Base-by-base conservation (phyloP, 2,888 invertebrate genomes). In the Rotaria socialis region DNA sequence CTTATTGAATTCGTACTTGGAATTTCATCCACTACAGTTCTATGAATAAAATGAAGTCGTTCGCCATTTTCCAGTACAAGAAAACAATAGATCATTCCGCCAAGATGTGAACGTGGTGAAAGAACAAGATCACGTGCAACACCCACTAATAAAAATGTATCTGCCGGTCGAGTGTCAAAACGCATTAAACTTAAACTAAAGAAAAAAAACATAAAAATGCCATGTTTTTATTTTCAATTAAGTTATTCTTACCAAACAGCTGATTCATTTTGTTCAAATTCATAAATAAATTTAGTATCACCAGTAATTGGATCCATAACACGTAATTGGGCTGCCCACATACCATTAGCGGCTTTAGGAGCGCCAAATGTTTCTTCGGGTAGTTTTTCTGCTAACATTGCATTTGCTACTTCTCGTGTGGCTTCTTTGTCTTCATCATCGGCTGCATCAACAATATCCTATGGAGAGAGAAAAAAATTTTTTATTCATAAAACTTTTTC, bases 321-420 rank as follows among this genome's bases (percentile, higher is more conserved):
- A 7, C 90, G 88, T 52, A 91, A 89, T 16, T 89, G 87, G 95
- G 92, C 97, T 0, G 97, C 97, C 98, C 99, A 99, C 93, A 97
- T 94, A 7, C 96, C 97, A 89, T 92, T 93, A 91, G 89, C 97
- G 27, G 98, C 98, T 92, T 97, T 96, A 0, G 98, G 97, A 0
- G 97, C 95, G 0, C 97, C 96, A 91, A 97, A 99, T 0, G 94
- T 93, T 89, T 94, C 95, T 92, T 99, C 98, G 3, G 97, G 96
- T 5, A 97, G 92, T 88, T 96, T 94, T 91, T 98, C 85, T 27
- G 75, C 24, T 2, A 99, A 93, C 89, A 98, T 97, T 14, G 97
- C 96, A 89, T 96, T 96, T 0, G 98, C 98, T 94, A 99, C 96
- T 93, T 99, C 97, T 88, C 95, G 94, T 0, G 98, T 98, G 86